Percentiles rank a stretch among this genome's conserved stretches.
These are phyloP conservation scores for Globodera ellingtonae DNA, from an alignment of 1,140 invertebrate genomes.

Conservation along the genomic window DNA sequence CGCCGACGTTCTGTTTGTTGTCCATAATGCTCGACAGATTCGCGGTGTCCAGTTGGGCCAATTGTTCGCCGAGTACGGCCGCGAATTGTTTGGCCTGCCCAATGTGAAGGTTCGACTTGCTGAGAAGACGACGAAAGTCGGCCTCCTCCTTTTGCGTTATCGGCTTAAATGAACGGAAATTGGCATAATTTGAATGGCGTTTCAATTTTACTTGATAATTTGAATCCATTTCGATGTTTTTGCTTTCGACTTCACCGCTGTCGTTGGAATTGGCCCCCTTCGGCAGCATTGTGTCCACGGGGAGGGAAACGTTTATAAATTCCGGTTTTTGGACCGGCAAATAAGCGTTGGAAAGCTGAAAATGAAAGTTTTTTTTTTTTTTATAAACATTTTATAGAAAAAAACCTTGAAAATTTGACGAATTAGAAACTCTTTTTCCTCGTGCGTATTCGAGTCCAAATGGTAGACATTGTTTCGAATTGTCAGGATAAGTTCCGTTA, in stretches of 20 bases:
- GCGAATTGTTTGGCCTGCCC: constrained; percentile 84
- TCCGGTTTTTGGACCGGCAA: constrained; percentile 75
- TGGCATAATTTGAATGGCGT: neutral
- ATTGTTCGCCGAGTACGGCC: constrained; percentile 78
- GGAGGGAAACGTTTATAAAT: constrained; percentile 77
- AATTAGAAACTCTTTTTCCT: constrained; percentile 76
- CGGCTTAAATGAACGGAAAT: constrained; percentile 73
- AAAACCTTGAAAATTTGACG: constrained; percentile 68
- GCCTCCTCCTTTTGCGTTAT: constrained; percentile 80
- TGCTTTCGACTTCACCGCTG: constrained; percentile 7
- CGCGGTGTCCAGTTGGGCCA: constrained; percentile 81
- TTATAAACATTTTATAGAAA: neutral
- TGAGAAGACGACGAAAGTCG: constrained; percentile 76
- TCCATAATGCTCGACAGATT: constrained; percentile 62
- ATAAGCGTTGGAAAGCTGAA: constrained; percentile 72
- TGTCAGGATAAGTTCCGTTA: constrained; percentile 81
- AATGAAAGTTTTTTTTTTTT: neutral
- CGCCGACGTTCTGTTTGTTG: constrained; percentile 45
- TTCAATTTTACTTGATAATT: constrained; percentile 34
- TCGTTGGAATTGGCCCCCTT: neutral
- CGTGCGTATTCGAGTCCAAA: constrained; percentile 78
- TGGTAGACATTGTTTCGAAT: constrained; percentile 82
- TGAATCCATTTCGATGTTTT: constrained; percentile 22
- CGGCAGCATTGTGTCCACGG: constrained; percentile 56
- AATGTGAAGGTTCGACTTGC: constrained; percentile 78